Evolutionary conservation across 2,888 invertebrate genomes (phyloP), one percentile per base, ranked within the genome.

Genomic region (Drosophila seclusa): DNA sequence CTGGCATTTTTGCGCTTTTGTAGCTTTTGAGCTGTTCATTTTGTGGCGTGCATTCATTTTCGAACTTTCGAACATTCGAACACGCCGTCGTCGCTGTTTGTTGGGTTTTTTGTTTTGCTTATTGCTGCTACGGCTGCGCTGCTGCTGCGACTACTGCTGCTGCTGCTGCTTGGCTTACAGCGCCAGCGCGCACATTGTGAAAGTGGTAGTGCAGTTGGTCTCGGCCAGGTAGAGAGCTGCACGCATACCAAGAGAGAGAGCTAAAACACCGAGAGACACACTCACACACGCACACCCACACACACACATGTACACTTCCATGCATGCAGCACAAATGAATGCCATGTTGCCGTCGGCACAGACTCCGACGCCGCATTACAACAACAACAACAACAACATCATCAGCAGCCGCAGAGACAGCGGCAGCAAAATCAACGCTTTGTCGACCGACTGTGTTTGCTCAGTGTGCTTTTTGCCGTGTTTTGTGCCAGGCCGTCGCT

Each of bases 311-410:
- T 11, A 50, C 48, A 61, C 13, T 32, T 65, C 72, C 66, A 66
- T 71, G 88, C 90, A 82, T 85, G 89, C 88, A 90, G 73, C 86
- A 73, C 90, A 83, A 89, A 80, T 83, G 90, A 88, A 84, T 89
- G 76, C 89, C 82, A 87, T 87, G 83, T 83, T 65, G 78, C 82
- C 76, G 69, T 59, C 80, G 67, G 81, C 81, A 69, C 84, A 89
- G 90, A 83, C 90, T 89, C 84, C 84, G 71, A 73, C 79, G 79
- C 82, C 78, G 73, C 76, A 78, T 81, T 76, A 72, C 81, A 67
- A 80, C 78, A 80, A 52, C 68, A 68, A 40, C 78, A 60, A 21
- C 57, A 67, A 7, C 74, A 53, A 24, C 2, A 42, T 21, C 42
- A 42, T 7, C 77, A 78, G 29, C 59, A 55, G 29, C 71, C 57